Evolutionary conservation across 2,888 invertebrate genomes (phyloP).

Genomic region (Orthosia cruda): DNA sequence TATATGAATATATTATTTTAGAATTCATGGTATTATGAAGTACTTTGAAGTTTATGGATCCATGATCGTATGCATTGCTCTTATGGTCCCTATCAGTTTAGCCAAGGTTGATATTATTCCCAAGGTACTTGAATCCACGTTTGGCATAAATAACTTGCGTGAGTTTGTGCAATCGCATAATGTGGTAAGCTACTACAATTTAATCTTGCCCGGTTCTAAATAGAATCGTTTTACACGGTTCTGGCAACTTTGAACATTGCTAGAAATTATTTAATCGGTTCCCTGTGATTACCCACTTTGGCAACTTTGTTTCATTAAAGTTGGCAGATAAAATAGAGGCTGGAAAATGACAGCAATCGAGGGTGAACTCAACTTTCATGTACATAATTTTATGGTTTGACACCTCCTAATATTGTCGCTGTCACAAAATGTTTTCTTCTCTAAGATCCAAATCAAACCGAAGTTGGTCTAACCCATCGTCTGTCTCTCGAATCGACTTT

Average conservation of each 20-base stretch:
- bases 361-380: not conserved
- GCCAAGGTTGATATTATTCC: constrained; percentile 26
- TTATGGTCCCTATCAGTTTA: not conserved
- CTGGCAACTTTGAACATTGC: too few relatives aligned
- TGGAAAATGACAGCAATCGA: not conserved
- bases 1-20: not conserved
- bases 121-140: constrained; percentile 25
- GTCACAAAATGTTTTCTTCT: not conserved
- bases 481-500: constrained; percentile 14
- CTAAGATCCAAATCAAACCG: not conserved
- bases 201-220: not conserved
- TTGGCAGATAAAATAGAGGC: not conserved
- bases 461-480: not conserved
- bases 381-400: too few relatives aligned
- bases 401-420: too few relatives aligned
- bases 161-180: constrained; percentile 19
- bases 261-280: not conserved
- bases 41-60: constrained; percentile 11
- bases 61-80: constrained; percentile 6
- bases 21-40: not conserved
- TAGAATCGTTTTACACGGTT: not conserved
- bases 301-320: not conserved
- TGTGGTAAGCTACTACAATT: constrained; percentile 9
- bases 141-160: constrained; percentile 27
- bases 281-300: not conserved